Base-by-base conservation (phyloP, 2,888 invertebrate genomes). In the Calephelis perditalis region DNA sequence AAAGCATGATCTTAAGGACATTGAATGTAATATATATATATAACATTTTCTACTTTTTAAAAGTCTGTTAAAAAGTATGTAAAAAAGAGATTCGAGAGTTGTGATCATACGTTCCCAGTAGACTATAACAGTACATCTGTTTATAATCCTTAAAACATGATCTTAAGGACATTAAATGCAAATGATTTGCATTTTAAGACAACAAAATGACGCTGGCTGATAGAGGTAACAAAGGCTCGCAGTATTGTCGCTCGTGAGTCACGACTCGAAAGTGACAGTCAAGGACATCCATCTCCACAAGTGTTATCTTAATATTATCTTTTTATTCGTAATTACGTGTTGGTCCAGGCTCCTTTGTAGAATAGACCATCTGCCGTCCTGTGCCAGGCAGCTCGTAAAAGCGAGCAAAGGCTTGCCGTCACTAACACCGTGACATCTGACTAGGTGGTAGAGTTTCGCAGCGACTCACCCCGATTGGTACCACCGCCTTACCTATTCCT, bases 221-320 rank as follows among this genome's bases (percentile, higher is more conserved):
- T 66, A 37, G 49, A 52, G 60, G 62, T 61, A 62, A 70, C 69
- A 68, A 67, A 68, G 67, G 65, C 63, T 65, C 60, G 63, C 60
- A 26, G 64, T 63, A 64, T 68, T 66, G 67, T 68, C 55, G 64
- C 62, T 71, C 70, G 72, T 71, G 72, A 71, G 58, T 72, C 72
- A 72, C 72, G 72, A 72, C 70, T 69, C 61, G 67, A 70, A 70
- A 68, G 69, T 70, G 71, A 65, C 70, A 70, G 65, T 71, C 71
- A 71, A 69, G 68, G 70, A 71, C 68, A 66, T 60, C 68, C 64
- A 65, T 60, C 61, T 67, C 67, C 65, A 70, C 67, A 71, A 72
- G 67, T 68, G 68, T 49, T 49, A 49, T 49, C 49, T 2, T 26
- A 15, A 15, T 49, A 49, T 49, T 26, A 49, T 49, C 40, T 49